Evolutionary conservation across 2,888 invertebrate genomes (phyloP).

Genomic region (Himalopsyche tibetana): DNA sequence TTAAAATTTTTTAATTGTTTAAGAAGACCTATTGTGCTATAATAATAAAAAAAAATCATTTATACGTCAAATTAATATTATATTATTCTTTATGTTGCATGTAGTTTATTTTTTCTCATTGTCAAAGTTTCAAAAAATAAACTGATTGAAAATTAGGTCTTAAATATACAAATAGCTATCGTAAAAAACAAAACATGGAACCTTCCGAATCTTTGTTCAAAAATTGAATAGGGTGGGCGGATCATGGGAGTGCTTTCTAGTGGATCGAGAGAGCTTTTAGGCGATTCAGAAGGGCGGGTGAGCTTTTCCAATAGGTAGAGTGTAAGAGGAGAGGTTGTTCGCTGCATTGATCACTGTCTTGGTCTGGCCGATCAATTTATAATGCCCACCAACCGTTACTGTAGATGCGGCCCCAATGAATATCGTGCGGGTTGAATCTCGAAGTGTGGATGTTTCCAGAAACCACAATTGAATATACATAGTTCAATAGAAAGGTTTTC

Average conservation of each 20-base stretch:
- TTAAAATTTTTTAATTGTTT: no score
- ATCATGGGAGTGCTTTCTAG: neutral
- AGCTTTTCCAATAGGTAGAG: conserved; percentile 11
- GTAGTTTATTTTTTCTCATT: neutral
- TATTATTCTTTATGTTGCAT: no score
- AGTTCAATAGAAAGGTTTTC: no score
- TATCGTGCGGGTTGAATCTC: neutral
- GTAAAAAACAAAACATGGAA: neutral
- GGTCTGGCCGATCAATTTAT: conserved; percentile 1
- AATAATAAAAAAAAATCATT: no score
- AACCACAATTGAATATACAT: neutral
- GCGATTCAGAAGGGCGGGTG: neutral
- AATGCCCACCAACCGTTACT: conserved; percentile 10
- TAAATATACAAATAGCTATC: neutral
- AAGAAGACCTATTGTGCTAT: no score
- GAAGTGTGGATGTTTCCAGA: neutral
- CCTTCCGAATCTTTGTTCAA: neutral
- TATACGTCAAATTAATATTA: no score
- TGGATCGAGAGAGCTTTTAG: neutral
- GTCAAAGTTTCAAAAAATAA: neutral
- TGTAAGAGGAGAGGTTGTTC: neutral
- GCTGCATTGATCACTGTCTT: conserved; percentile 21
- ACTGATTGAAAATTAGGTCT: neutral
- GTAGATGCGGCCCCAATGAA: neutral
- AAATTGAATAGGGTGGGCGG: conserved; percentile 1